phyloP scores from a whole-genome alignment of 1,140 invertebrate species.

The Drosophila neocordata region DNA sequence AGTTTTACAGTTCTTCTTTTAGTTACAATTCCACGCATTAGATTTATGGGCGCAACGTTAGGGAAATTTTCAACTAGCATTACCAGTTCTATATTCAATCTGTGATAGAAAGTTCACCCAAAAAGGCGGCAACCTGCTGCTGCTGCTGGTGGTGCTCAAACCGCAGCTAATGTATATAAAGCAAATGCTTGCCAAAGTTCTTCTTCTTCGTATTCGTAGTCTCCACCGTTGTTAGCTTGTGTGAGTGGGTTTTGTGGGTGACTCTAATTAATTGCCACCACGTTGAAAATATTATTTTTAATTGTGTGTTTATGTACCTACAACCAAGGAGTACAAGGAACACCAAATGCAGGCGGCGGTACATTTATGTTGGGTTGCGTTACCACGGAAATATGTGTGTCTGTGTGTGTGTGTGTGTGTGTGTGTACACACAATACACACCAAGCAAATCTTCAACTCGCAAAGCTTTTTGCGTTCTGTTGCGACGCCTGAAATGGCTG shows the following conservation, averaged over 20 bases:
- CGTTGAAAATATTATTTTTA: conserved; percentile 82
- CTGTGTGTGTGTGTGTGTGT: conserved; percentile 17
- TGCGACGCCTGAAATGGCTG: not conserved
- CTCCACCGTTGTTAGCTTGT: conserved; percentile 10
- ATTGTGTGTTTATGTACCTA: conserved; percentile 75
- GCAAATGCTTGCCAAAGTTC: conserved; percentile 2
- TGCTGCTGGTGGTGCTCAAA: conserved; percentile 2
- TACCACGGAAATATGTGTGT: conserved; percentile 19
- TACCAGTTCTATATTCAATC: conserved; percentile 4
- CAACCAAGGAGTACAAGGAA: conserved; percentile 1
- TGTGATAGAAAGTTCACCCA: conserved; percentile 7
- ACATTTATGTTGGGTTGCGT: conserved; percentile 3
- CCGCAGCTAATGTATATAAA: conserved; percentile 38
- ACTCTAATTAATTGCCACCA: conserved; percentile 76
- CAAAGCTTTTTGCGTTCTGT: conserved; percentile 27
- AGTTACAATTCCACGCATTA: conserved; percentile 11
- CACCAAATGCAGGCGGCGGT: conserved; percentile 13
- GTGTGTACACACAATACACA: conserved; percentile 20
- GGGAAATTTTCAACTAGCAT: not conserved
- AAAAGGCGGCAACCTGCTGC: conserved; percentile 3
- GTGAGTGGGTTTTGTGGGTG: conserved; percentile 35
- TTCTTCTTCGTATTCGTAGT: not conserved
- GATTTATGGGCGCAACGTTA: conserved; percentile 10
- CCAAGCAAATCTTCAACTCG: conserved; percentile 21
- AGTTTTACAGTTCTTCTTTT: conserved; percentile 10